Conservation (phyloP, 2,888 invertebrate species). For the Agrochola macilenta region DNA sequence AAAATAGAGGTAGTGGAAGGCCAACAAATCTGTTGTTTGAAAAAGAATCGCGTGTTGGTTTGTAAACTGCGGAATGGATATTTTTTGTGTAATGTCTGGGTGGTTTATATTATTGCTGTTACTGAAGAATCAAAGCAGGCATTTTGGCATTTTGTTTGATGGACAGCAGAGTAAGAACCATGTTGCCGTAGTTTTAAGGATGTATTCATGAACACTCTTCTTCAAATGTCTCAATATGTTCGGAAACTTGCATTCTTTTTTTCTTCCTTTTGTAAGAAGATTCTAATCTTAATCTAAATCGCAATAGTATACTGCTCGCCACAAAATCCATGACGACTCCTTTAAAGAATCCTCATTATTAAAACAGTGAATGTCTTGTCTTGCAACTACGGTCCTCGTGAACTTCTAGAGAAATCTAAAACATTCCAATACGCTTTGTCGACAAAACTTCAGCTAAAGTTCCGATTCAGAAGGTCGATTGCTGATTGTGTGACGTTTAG, state of each 20-base stretch:
- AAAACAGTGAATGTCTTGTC: slow-evolving; percentile 26
- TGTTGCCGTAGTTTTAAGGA: not conserved
- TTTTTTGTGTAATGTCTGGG: not conserved
- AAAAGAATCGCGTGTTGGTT: slow-evolving; percentile 28
- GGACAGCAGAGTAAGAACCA: not conserved
- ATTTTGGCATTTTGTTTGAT: not conserved
- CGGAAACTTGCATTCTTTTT: not conserved
- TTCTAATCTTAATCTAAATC: not conserved
- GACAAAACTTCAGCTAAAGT: slow-evolving; percentile 29
- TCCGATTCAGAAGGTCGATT: slow-evolving; percentile 25
- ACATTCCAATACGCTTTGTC: slow-evolving; percentile 29
- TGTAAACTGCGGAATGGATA: not conserved
- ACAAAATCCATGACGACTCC: not conserved
- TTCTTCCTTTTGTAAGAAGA: not conserved
- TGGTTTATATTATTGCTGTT: not conserved
- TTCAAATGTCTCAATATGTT: not conserved
- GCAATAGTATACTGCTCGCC: not conserved
- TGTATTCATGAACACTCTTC: not conserved
- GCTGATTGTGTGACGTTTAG: slow-evolving; percentile 21
- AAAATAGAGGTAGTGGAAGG: not conserved
- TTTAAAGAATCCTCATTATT: slow-evolving; percentile 24
- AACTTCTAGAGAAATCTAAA: slow-evolving; percentile 40
- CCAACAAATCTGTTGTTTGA: slow-evolving; percentile 11
- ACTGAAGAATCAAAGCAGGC: not conserved
- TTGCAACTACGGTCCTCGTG: slow-evolving; percentile 1